Conservation (phyloP, 2,888 invertebrate species). For the Drosophila cracens region DNA sequence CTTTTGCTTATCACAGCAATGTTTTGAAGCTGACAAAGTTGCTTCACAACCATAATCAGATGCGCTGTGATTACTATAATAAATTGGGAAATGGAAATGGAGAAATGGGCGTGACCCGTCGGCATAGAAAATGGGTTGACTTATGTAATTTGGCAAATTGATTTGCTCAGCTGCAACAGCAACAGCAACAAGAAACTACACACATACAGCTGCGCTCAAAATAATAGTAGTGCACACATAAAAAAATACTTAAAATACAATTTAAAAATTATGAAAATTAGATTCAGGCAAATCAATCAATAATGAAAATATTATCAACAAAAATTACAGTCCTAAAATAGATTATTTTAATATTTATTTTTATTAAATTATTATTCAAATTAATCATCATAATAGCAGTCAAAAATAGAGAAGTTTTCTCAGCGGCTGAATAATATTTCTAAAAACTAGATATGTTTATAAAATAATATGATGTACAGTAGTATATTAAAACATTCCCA, state of each 20-base stretch:
- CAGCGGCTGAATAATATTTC: background rate
- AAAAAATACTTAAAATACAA: background rate
- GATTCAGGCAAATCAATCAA: background rate
- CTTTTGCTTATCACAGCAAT: conserved; percentile 26
- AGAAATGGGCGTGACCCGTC: conserved; percentile 10
- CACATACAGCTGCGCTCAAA: background rate
- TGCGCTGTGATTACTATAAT: conserved; percentile 1
- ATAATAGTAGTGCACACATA: background rate
- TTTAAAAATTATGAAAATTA: background rate
- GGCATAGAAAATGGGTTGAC: conserved; percentile 3
- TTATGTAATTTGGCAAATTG: conserved; percentile 59
- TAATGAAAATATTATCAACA: background rate
- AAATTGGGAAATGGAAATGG: background rate
- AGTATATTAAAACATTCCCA: background rate
- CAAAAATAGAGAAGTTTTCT: background rate
- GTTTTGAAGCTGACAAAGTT: conserved; percentile 1
- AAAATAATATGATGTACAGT: background rate
- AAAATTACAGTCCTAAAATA: too few species aligned
- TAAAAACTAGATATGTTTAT: background rate
- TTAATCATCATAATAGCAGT: background rate
- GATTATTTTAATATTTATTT: background rate
- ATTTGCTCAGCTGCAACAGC: conserved; percentile 24
- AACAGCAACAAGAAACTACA: background rate
- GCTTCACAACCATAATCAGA: conserved; percentile 22
- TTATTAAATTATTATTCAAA: background rate